Conservation (phyloP, 1,140 invertebrate genomes). For the Eupristina koningsbergeri region DNA sequence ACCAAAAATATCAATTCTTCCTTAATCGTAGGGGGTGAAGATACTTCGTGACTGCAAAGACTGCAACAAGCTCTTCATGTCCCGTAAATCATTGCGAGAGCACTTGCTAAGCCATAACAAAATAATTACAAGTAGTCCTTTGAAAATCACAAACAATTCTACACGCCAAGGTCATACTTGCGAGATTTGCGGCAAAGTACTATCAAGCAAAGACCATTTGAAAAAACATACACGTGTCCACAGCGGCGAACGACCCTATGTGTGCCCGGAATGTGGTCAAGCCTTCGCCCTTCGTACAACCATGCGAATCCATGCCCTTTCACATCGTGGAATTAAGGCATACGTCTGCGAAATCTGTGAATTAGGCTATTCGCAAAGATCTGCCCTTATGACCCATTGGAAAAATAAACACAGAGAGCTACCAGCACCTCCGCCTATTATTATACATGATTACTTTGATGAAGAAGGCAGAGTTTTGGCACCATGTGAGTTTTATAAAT, state of each 20-base stretch:
- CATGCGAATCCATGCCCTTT: slow-evolving; percentile 71
- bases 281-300: slow-evolving; percentile 72
- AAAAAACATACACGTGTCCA: slow-evolving; percentile 83
- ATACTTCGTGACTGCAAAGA: slow-evolving; percentile 69
- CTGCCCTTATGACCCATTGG: slow-evolving; percentile 71
- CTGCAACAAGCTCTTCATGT: slow-evolving; percentile 75
- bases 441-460: slow-evolving; percentile 43
- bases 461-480: neutral
- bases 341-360: slow-evolving; percentile 72
- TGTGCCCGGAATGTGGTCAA: slow-evolving; percentile 77
- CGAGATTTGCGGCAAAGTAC: slow-evolving; percentile 84
- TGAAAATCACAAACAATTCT: slow-evolving; percentile 72
- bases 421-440: slow-evolving; percentile 14
- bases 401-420: slow-evolving; percentile 56
- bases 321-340: slow-evolving; percentile 74
- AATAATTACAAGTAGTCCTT: neutral
- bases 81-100: slow-evolving; percentile 65
- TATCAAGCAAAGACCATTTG: slow-evolving; percentile 81
- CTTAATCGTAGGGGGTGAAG: slow-evolving; percentile 25
- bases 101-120: slow-evolving; percentile 56
- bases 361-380: slow-evolving; percentile 72
- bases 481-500: slow-evolving; percentile 1
- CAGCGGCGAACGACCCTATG: slow-evolving; percentile 81
- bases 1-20: neutral
- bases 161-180: slow-evolving; percentile 74